A percentile compares a stretch with the other conserved stretches of the same genome.
phyloP scores from a whole-genome alignment of 2,113 vertebrate species.

The Hydrochoerus hydrochaeris region DNA sequence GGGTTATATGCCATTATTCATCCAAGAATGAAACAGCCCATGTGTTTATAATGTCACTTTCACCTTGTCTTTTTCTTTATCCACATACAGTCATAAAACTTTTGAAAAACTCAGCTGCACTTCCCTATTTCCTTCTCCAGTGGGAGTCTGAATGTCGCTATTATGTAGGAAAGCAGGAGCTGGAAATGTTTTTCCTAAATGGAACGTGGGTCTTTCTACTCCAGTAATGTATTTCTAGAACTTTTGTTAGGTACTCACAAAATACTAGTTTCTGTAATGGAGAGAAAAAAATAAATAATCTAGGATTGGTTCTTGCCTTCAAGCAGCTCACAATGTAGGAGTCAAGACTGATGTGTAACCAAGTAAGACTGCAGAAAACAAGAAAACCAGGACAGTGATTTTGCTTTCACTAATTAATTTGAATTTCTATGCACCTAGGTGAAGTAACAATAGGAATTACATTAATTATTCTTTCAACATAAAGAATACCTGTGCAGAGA shows the following conservation, averaged over 20 bases:
- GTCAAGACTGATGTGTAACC: background rate
- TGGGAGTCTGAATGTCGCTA: slow-evolving; percentile 53
- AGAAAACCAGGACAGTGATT: background rate
- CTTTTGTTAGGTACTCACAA: background rate
- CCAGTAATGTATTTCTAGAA: slow-evolving; percentile 36
- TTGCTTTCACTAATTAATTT: slow-evolving; percentile 15
- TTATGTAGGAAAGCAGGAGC: slow-evolving; percentile 43
- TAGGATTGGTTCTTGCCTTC: background rate
- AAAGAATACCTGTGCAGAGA: slow-evolving; percentile 13
- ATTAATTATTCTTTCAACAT: background rate
- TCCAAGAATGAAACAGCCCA: slow-evolving; percentile 24
- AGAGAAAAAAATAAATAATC: slow-evolving; percentile 18
- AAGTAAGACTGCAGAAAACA: background rate
- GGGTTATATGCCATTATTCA: slow-evolving; percentile 56
- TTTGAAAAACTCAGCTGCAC: slow-evolving; percentile 28
- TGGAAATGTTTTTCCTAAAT: slow-evolving; percentile 60
- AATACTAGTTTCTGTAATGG: background rate
- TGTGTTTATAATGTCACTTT: slow-evolving; percentile 53
- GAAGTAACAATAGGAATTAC: background rate
- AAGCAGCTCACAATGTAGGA: background rate
- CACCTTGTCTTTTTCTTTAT: slow-evolving; percentile 43
- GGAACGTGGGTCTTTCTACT: slow-evolving; percentile 22
- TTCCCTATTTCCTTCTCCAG: slow-evolving; percentile 44
- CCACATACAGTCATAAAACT: slow-evolving; percentile 50
- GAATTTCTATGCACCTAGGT: background rate